A percentile compares a stretch with the other conserved stretches of the same genome.
phyloP scores from a whole-genome alignment of 2,113 vertebrate genomes.

The Pontoporia blainvillei region DNA sequence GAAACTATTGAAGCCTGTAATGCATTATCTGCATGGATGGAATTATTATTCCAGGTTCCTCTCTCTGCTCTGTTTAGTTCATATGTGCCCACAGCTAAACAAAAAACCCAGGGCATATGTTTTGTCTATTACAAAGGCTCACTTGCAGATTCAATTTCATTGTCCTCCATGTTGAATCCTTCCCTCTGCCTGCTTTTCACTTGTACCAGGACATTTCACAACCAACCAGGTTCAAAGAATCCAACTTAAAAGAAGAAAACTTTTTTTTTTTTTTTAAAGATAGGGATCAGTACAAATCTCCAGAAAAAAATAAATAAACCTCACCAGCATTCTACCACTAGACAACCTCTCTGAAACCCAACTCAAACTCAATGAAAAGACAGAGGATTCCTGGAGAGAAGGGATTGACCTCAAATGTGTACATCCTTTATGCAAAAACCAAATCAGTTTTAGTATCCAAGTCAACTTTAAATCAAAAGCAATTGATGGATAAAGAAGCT shows the following conservation, averaged over 20 bases:
- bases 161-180: conserved; percentile 60
- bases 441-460: conserved; percentile 1
- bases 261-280: neutral
- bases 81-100: neutral
- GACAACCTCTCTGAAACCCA: neutral
- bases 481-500: conserved; percentile 60
- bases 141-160: conserved; percentile 61
- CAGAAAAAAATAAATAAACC: neutral
- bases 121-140: conserved; percentile 70
- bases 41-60: neutral
- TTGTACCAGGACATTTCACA: neutral
- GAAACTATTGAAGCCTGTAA: neutral
- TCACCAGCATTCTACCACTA: neutral
- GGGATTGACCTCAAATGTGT: neutral
- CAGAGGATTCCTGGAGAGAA: neutral
- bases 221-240: conserved; percentile 39
- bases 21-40: neutral
- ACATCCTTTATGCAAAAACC: neutral
- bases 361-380: neutral
- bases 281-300: neutral
- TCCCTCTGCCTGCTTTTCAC: conserved; percentile 46
- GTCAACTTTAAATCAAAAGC: conserved; percentile 66
- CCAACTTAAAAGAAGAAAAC: neutral
- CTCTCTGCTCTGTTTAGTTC: neutral
- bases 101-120: conserved; percentile 61